Percentiles rank a stretch among this genome's conserved stretches.
phyloP scores from a whole-genome alignment of 2,113 vertebrate genomes.

The Ciconia boyciana region DNA sequence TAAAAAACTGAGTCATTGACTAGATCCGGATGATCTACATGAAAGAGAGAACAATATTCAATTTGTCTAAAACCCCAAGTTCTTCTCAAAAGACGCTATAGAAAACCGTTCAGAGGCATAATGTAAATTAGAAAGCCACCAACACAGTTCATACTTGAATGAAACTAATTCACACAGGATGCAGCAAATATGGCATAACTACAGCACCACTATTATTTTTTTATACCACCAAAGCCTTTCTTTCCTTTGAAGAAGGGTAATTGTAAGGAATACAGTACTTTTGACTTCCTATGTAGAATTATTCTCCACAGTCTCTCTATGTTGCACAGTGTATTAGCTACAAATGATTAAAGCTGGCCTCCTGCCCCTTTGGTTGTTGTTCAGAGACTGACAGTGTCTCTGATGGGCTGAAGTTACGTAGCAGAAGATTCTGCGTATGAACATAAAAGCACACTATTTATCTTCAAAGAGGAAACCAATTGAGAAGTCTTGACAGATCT shows the following conservation, averaged over 20 bases:
- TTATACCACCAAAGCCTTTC: conserved; percentile 16
- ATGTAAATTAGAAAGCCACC: conserved; percentile 37
- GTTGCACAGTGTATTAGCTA: background rate
- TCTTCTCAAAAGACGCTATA: conserved; percentile 47
- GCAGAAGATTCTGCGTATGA: background rate
- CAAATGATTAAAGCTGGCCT: conserved; percentile 48
- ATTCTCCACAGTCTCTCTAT: background rate
- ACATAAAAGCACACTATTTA: background rate
- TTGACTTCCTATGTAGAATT: conserved; percentile 6
- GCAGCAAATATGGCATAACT: background rate
- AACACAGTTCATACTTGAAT: conserved; percentile 25
- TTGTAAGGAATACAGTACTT: conserved; percentile 1
- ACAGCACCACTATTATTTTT: background rate
- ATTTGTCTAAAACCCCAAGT: background rate
- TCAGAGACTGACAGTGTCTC: background rate
- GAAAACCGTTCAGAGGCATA: background rate
- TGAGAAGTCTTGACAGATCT: background rate
- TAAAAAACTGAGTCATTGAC: background rate
- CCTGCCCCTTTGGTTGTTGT: conserved; percentile 10
- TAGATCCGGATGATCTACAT: conserved; percentile 27
- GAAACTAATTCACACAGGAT: conserved; percentile 38
- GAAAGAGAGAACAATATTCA: conserved; percentile 40
- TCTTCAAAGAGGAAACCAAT: conserved; percentile 37
- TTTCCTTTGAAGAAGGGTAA: conserved; percentile 62
- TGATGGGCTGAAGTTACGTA: background rate